phyloP scores from a whole-genome alignment of 1,140 invertebrate species.

The Eumaeus atala region DNA sequence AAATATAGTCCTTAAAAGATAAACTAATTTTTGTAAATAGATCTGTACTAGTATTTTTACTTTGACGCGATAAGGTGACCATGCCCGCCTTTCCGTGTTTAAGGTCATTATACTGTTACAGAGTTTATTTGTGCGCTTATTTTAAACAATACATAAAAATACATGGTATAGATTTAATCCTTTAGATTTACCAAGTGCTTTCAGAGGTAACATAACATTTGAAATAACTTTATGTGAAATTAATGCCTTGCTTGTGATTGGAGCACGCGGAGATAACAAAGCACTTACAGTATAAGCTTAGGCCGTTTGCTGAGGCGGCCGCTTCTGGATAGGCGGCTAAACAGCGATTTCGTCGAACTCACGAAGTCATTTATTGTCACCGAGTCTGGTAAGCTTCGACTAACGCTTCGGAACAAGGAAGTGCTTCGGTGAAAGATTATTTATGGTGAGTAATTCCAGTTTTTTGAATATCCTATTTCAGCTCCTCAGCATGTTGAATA shows the following conservation, averaged over 20 bases:
- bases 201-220: slow-evolving; percentile 60
- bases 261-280: slow-evolving; percentile 72
- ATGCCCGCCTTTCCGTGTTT: slow-evolving; percentile 53
- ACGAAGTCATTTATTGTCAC: slow-evolving; percentile 62
- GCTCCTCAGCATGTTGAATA: slow-evolving; percentile 63
- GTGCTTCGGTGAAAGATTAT: slow-evolving; percentile 58
- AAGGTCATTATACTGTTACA: slow-evolving; percentile 42
- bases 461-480: slow-evolving; percentile 52
- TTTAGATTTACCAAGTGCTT: slow-evolving; percentile 54
- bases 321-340: slow-evolving; percentile 62
- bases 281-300: slow-evolving; percentile 72
- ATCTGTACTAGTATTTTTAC: slow-evolving; percentile 43
- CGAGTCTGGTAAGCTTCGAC: slow-evolving; percentile 66
- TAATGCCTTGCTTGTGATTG: slow-evolving; percentile 67
- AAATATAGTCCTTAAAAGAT: slow-evolving; percentile 53
- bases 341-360: slow-evolving; percentile 54
- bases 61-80: slow-evolving; percentile 50
- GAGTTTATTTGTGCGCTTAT: slow-evolving; percentile 39
- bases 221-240: slow-evolving; percentile 62
- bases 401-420: slow-evolving; percentile 68
- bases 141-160: slow-evolving; percentile 20
- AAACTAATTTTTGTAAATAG: slow-evolving; percentile 59
- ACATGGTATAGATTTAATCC: slow-evolving; percentile 34
- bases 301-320: slow-evolving; percentile 55
- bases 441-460: slow-evolving; percentile 57